Percentiles rank a stretch among this genome's conserved stretches.
Evolutionary conservation across 2,113 vertebrate species (phyloP).

Genomic region (Notiomystis cincta): DNA sequence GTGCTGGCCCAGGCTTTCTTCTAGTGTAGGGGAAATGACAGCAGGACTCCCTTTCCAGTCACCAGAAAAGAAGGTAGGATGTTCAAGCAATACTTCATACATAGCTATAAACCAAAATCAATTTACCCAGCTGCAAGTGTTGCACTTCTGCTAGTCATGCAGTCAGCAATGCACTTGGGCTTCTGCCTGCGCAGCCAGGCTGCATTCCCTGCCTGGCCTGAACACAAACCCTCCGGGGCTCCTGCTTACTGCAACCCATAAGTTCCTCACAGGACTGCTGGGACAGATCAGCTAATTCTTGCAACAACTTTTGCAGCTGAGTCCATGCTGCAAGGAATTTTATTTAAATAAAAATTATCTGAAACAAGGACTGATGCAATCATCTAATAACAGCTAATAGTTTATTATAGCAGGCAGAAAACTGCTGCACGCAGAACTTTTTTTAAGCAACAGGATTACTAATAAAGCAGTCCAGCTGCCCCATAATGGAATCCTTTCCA

Average conservation of each 20-base stretch:
- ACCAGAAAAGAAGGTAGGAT: background rate
- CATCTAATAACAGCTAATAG: background rate
- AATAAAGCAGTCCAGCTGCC: background rate
- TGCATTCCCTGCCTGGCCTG: background rate
- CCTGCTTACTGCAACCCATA: background rate
- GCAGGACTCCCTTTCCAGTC: background rate
- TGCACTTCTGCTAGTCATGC: background rate
- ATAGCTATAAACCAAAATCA: background rate
- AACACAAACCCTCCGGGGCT: fast-evolving
- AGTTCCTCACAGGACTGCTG: background rate
- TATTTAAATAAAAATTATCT: background rate
- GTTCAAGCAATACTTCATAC: background rate
- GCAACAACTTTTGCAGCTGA: background rate
- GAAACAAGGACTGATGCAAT: background rate
- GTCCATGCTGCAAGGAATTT: background rate
- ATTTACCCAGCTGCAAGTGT: background rate
- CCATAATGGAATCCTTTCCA: background rate
- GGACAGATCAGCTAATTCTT: background rate
- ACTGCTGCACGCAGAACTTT: background rate
- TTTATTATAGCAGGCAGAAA: background rate
- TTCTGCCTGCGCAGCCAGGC: background rate
- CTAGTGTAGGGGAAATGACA: background rate
- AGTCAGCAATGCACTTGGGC: background rate
- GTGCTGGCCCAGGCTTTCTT: background rate
- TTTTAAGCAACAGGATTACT: background rate